A percentile compares a stretch with the other conserved stretches of the same genome.
Conservation (phyloP, 2,888 invertebrate species). For the Chymomyza fuscimana region DNA sequence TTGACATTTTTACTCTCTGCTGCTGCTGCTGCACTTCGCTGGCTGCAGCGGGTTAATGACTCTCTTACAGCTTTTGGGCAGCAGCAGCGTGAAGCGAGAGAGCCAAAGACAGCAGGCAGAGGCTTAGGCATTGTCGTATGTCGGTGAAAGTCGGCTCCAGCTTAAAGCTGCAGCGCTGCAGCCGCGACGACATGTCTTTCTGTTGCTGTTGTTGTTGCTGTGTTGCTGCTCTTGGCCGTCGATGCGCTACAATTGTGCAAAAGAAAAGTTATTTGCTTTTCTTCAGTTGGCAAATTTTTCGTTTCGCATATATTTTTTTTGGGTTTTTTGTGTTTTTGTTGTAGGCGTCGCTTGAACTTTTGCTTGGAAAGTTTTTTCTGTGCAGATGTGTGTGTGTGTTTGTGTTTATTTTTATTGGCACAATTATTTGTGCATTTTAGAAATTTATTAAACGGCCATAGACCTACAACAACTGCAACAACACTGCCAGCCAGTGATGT, state of each 20-base stretch:
- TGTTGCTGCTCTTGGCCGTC: conserved; percentile 15
- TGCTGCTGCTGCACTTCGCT: conserved; percentile 21
- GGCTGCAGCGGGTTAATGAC: conserved; percentile 43
- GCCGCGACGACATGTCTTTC: conserved; percentile 15
- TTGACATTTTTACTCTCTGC: conserved; percentile 60
- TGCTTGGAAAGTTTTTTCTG: conserved; percentile 60
- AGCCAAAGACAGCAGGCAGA: no score
- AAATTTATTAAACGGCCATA: conserved; percentile 68
- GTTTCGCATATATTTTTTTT: conserved; percentile 28
- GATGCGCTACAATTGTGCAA: conserved; percentile 71
- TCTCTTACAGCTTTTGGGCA: conserved; percentile 26
- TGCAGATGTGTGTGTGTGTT: conserved; percentile 4
- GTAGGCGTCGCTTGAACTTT: conserved; percentile 70
- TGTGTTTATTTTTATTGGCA: conserved; percentile 72
- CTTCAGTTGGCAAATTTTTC: conserved; percentile 45
- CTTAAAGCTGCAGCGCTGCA: conserved; percentile 31
- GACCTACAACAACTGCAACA: conserved; percentile 31
- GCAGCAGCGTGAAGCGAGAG: no score
- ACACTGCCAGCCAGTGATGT: not conserved
- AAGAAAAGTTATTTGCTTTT: conserved; percentile 67
- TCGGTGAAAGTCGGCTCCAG: conserved; percentile 62
- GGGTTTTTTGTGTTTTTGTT: conserved; percentile 39
- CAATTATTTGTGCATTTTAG: conserved; percentile 73
- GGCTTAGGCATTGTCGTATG: conserved; percentile 44
- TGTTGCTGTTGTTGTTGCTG: not conserved